Percentiles rank a stretch among this genome's conserved stretches.
Evolutionary conservation across 2,888 invertebrate genomes (phyloP).

Genomic region (Cylindroiulus punctatus): DNA sequence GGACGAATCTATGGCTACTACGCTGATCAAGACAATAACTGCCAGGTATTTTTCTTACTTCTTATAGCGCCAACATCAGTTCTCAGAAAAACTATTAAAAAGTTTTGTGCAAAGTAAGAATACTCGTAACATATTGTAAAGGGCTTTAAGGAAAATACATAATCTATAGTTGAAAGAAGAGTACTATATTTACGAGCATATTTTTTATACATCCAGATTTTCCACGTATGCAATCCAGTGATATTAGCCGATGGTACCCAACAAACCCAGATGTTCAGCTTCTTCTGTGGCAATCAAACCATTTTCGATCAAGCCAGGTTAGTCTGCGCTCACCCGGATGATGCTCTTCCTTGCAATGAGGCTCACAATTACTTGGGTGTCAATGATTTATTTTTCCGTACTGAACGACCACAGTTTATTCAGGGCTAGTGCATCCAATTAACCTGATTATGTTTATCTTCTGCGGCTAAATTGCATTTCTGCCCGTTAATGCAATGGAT

Average conservation of each 20-base stretch:
- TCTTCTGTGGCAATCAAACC: conserved; percentile 60
- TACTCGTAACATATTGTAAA: too few species aligned
- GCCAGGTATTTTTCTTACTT: conserved; percentile 52
- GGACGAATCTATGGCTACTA: conserved; percentile 61
- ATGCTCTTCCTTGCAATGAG: conserved; percentile 51
- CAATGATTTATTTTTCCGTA: conserved; percentile 54
- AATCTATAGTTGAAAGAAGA: too few species aligned
- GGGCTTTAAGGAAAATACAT: too few species aligned
- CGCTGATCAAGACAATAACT: conserved; percentile 60
- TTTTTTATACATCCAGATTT: conserved; percentile 52
- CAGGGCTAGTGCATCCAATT: conserved; percentile 14
- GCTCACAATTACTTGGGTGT: conserved; percentile 52
- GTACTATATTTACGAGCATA: background rate
- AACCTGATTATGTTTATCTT: background rate
- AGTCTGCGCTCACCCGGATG: conserved; percentile 44
- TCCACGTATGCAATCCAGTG: conserved; percentile 59
- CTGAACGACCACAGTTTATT: conserved; percentile 54
- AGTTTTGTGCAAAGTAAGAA: too few species aligned
- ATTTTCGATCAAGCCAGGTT: conserved; percentile 61
- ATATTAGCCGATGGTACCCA: conserved; percentile 57
- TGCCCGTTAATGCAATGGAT: background rate
- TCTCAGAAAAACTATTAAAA: too few species aligned
- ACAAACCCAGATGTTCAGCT: conserved; percentile 58
- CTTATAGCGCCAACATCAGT: too few species aligned
- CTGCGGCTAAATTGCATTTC: conserved; percentile 45